Conservation (phyloP, 2,113 vertebrate species). For the Boulengeromyrus knoepffleri region DNA sequence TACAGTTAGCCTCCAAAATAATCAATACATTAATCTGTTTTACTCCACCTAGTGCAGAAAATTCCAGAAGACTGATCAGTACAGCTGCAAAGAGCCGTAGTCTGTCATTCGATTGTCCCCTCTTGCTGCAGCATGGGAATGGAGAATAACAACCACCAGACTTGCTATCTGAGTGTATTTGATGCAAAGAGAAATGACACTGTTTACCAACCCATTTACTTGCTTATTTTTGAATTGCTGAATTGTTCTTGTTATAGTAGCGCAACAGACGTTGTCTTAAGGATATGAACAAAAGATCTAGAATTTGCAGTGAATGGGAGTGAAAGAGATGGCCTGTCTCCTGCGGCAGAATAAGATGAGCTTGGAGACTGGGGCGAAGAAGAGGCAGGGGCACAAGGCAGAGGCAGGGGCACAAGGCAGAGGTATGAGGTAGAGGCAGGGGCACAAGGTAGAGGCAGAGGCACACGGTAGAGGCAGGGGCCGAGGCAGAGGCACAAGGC, state of each 20-base stretch:
- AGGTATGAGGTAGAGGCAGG: not conserved
- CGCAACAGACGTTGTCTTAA: not conserved
- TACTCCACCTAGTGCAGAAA: not conserved
- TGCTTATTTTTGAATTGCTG: not conserved
- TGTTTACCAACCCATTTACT: not conserved
- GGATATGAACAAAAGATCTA: not conserved
- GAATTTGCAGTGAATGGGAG: not conserved
- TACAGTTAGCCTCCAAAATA: not conserved
- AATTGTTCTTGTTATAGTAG: not conserved
- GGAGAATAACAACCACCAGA: slow-evolving; percentile 1
- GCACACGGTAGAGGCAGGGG: not conserved
- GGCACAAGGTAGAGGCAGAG: not conserved
- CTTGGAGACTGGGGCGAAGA: not conserved
- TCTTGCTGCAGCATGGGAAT: not conserved
- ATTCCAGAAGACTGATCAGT: not conserved
- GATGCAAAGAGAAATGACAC: not conserved
- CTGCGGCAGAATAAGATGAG: not conserved
- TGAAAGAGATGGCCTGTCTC: not conserved
- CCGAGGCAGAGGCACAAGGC: not conserved
- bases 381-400: not conserved
- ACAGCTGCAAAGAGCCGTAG: slow-evolving; percentile 29
- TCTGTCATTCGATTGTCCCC: not conserved
- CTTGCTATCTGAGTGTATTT: not conserved
- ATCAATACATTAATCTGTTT: not conserved
- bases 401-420: no score